These are phyloP conservation scores for Lichenostomus cassidix DNA, from an alignment of 2,113 vertebrate species.

Conservation along the genomic window DNA sequence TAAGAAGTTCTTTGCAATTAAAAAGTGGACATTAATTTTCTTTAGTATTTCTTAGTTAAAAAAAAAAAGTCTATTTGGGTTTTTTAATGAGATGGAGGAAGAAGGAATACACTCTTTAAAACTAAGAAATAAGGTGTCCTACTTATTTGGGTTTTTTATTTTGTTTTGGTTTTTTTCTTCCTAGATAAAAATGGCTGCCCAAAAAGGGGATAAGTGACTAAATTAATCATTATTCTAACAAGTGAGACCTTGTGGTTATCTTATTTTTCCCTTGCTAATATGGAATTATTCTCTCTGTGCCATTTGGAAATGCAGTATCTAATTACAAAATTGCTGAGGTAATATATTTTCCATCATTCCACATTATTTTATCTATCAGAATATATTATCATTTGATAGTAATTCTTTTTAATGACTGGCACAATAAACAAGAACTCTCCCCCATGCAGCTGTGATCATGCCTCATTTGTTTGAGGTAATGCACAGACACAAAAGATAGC, in stretches of 20 bases:
- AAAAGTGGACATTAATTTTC: neutral
- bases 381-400: neutral
- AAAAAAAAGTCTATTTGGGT: neutral
- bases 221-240: neutral
- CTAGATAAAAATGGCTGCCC: neutral
- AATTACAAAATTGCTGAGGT: neutral
- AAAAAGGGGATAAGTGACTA: neutral
- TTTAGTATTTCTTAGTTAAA: neutral
- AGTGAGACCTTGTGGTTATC: neutral
- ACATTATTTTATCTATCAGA: neutral
- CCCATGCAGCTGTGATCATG: neutral
- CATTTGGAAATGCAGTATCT: neutral
- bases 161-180: neutral
- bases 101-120: neutral
- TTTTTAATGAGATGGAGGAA: neutral
- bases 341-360: neutral
- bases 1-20: neutral
- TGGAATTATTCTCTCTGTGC: neutral
- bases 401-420: neutral
- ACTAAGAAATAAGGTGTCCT: neutral
- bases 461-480: neutral
- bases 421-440: neutral
- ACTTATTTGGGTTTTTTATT: fast-evolving
- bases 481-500: neutral
- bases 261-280: neutral